These are phyloP conservation scores for Odontocerum albicorne DNA, from an alignment of 2,888 invertebrate genomes.

Conservation along the genomic window DNA sequence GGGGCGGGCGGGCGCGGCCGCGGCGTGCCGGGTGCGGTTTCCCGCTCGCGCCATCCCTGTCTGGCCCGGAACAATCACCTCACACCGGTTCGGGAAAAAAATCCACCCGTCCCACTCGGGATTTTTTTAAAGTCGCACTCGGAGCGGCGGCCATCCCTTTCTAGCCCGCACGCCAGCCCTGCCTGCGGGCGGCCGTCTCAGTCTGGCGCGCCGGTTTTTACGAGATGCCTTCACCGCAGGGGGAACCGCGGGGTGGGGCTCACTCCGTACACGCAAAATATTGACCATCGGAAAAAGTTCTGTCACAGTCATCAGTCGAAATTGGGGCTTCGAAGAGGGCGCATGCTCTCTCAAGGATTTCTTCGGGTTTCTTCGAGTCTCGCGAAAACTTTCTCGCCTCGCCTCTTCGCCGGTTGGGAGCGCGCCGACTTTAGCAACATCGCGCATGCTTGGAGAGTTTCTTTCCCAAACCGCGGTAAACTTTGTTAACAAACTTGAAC, in stretches of 20 bases:
- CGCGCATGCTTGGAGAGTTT: slow-evolving; percentile 41
- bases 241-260: slow-evolving; percentile 52
- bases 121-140: slow-evolving; percentile 58
- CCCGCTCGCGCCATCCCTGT: slow-evolving; percentile 25
- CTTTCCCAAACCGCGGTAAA: slow-evolving; percentile 12
- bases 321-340: slow-evolving; percentile 47
- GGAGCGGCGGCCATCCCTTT: slow-evolving; percentile 50
- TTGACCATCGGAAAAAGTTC: slow-evolving; percentile 63
- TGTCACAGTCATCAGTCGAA: slow-evolving; percentile 62
- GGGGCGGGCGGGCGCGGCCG: slow-evolving; percentile 9
- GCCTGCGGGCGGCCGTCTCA: slow-evolving; percentile 57
- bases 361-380: slow-evolving; percentile 19
- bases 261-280: slow-evolving; percentile 61
- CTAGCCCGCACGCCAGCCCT: slow-evolving; percentile 45
- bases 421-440: slow-evolving; percentile 42
- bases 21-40: slow-evolving; percentile 20
- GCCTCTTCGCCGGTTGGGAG: slow-evolving; percentile 34
- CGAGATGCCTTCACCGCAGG: slow-evolving; percentile 49
- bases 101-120: slow-evolving; percentile 39
- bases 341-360: slow-evolving; percentile 25
- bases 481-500: slow-evolving; percentile 22
- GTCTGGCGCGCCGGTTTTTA: slow-evolving; percentile 53
- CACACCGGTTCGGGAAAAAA: slow-evolving; percentile 41
- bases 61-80: slow-evolving; percentile 52
- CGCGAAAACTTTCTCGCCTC: slow-evolving; percentile 41